Percentiles rank a stretch among this genome's conserved stretches.
phyloP scores from a whole-genome alignment of 53 echinoderm and acorn worm genomes.

The Echinometra lucunter region DNA sequence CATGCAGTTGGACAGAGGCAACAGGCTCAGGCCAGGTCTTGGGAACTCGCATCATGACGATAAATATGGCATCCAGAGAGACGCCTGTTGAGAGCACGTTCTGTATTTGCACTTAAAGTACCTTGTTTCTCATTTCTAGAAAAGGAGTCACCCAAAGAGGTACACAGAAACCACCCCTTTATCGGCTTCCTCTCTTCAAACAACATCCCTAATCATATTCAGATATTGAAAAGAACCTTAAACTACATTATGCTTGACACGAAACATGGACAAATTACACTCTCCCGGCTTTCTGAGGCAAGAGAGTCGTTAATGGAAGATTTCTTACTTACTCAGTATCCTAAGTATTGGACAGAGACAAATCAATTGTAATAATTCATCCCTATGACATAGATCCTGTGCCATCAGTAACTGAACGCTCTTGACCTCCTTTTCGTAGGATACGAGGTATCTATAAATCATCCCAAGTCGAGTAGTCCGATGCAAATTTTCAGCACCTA shows the following conservation, averaged over 20 bases:
- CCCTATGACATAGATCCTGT: background rate
- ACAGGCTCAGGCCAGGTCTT: no score
- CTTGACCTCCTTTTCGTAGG: constrained; percentile 16
- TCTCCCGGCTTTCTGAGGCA: background rate
- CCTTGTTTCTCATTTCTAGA: no score
- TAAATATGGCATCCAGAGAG: no score
- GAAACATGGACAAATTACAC: background rate
- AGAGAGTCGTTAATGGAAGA: background rate
- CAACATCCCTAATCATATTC: background rate
- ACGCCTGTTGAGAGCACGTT: no score
- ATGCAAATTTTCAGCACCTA: background rate
- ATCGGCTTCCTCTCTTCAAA: background rate
- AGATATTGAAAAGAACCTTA: background rate
- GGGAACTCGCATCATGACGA: no score
- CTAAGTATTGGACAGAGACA: constrained; percentile 6
- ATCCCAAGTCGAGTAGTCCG: background rate
- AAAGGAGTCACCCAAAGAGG: no score
- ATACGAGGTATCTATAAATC: background rate
- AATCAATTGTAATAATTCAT: constrained; percentile 26
- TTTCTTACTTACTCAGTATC: background rate
- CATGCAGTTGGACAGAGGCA: no score
- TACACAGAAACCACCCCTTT: background rate
- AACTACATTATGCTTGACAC: constrained; percentile 12
- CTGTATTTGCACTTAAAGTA: no score
- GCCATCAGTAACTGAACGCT: constrained; percentile 40